Base-by-base conservation (phyloP, 53 echinoderm and acorn worm genomes). In the Paracentrotus lividus region DNA sequence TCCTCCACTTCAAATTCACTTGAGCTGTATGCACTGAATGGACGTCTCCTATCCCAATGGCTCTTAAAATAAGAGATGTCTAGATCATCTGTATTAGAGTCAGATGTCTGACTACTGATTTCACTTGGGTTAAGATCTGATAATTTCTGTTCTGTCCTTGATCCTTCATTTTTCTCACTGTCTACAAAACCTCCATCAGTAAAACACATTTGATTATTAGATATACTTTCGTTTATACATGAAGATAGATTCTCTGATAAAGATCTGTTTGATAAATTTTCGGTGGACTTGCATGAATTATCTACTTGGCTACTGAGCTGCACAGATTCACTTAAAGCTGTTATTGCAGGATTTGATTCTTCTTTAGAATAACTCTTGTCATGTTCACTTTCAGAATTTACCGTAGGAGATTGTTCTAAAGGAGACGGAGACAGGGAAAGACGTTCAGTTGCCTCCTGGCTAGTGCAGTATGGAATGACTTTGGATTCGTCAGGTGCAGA, bases 11-110 rank as follows among this genome's bases (percentile, higher is more conserved):
- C 86, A 38, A 86, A 86, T 56, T 86, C 86, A 55, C 34, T 34
- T 34, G 86, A 86, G 86, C 54, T 86, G 86, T 86, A 86, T 56
- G 57, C 86, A 86, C 86, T 53, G 16, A 86, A 86, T 36, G 86
- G 86, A 32, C 55, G 33, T 47, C 33, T 81, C 47, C 13, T 78
- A 26, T 47, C 81, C 81, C 81, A 47, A 7, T 81, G 54, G 86
- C 86, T 55, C 54, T 55, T 56, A 21, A 47, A 20, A 6, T 26
- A 85, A 85, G 49, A 49, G 4, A 14, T 29, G 29, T 51, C 47
- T 1, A 36, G 26, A 8, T 85, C 86, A 56, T 86, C 86, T 23
- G 53, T 86, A 18, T 21, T 24, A 21, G 86, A 20, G 23, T 56
- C 56, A 13, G 86, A 86, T 33, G 86, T 55, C 86, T 86, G 86